phyloP scores from a whole-genome alignment of 2,888 invertebrate genomes.

The Aporophyla lueneburgensis region DNA sequence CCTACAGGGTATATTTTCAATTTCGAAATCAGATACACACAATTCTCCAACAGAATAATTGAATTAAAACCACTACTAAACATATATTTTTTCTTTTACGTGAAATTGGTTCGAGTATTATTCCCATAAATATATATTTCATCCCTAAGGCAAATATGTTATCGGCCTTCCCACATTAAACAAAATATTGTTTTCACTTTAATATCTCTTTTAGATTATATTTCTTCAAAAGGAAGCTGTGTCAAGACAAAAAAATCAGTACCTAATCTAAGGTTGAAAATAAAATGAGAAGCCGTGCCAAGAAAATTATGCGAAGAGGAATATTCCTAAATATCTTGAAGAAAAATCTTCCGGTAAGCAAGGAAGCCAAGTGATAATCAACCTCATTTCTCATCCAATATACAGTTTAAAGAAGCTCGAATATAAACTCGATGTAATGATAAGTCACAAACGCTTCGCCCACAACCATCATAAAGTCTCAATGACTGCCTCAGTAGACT shows the following conservation, averaged over 20 bases:
- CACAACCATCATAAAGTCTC: conserved; percentile 51
- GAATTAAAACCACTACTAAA: not conserved
- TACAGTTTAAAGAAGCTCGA: conserved; percentile 39
- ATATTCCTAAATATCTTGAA: not conserved
- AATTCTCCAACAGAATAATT: not conserved
- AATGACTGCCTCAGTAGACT: conserved; percentile 57
- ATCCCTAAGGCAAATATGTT: not conserved
- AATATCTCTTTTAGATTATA: too few relatives aligned
- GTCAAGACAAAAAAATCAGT: not conserved
- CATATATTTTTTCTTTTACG: not conserved
- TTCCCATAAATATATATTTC: not conserved
- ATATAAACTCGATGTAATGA: conserved; percentile 48
- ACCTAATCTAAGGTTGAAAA: not conserved
- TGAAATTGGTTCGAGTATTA: not conserved
- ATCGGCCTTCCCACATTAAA: too few relatives aligned
- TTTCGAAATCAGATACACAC: not conserved
- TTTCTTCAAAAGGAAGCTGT: too few relatives aligned
- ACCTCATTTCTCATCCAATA: conserved; percentile 42
- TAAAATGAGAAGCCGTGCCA: not conserved
- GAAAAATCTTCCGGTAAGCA: not conserved
- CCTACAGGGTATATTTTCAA: not conserved
- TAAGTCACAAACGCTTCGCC: conserved; percentile 55
- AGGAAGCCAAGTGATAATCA: conserved; percentile 24
- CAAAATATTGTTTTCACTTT: too few relatives aligned
- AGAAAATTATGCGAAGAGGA: not conserved